A percentile compares a stretch with the other conserved stretches of the same genome.
Conservation (phyloP, 2,113 vertebrate genomes). For the Zosterops pallidus region DNA sequence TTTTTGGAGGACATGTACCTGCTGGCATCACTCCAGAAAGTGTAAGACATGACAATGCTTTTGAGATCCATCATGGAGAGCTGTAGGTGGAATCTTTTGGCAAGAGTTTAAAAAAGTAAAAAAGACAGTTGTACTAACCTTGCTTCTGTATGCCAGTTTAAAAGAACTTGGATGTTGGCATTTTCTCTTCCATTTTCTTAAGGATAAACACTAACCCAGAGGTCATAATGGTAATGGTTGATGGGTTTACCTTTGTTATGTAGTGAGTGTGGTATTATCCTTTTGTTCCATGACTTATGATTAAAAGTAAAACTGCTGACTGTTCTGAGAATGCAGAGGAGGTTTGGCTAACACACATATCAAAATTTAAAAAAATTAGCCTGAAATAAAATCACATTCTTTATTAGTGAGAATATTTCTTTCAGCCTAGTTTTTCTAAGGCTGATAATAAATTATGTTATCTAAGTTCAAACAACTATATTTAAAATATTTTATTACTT, state of each 20-base stretch:
- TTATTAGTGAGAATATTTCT: neutral
- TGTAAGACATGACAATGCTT: neutral
- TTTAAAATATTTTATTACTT: neutral
- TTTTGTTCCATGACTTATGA: neutral
- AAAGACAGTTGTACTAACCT: neutral
- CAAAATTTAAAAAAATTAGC: neutral
- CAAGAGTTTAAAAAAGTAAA: neutral
- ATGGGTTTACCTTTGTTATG: neutral
- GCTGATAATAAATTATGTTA: neutral
- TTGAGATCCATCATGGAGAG: neutral
- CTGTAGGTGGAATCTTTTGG: neutral
- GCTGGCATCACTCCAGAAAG: neutral
- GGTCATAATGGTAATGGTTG: neutral
- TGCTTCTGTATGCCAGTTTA: neutral
- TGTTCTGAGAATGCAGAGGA: neutral
- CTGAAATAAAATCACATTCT: neutral
- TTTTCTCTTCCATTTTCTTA: constrained; percentile 3
- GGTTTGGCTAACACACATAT: neutral
- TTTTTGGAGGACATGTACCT: neutral
- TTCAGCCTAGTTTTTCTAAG: neutral
- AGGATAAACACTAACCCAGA: neutral
- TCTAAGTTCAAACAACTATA: neutral
- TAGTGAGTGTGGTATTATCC: neutral
- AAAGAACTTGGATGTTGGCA: neutral
- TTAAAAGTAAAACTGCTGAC: neutral